A percentile compares a stretch with the other conserved stretches of the same genome.
Evolutionary conservation across 2,888 invertebrate genomes (phyloP).

Genomic region (Campoplex nolae): DNA sequence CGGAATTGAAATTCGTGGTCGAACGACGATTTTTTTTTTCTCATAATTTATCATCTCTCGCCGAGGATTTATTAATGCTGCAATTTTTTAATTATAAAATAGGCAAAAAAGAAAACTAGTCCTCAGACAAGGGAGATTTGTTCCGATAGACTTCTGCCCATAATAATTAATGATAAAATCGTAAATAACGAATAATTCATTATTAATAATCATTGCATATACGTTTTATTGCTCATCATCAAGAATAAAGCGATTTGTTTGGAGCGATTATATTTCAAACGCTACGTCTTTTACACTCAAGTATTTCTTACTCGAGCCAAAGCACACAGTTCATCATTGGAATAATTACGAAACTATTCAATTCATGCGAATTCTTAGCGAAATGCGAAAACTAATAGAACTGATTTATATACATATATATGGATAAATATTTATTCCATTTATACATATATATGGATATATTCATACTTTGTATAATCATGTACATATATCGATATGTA

Average conservation of each 20-base stretch:
- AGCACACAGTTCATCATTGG: constrained; percentile 61
- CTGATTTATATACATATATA: constrained; percentile 18
- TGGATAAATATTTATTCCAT: constrained; percentile 9
- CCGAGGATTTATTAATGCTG: constrained; percentile 31
- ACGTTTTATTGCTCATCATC: constrained; percentile 22
- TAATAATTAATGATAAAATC: constrained; percentile 29
- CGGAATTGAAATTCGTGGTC: neutral
- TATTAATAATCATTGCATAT: constrained; percentile 22
- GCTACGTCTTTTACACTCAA: constrained; percentile 41
- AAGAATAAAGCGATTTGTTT: constrained; percentile 14
- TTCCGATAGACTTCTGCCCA: constrained; percentile 58
- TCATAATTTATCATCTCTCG: neutral
- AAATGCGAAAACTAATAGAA: constrained; percentile 28
- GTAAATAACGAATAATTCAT: neutral
- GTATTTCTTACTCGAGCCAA: constrained; percentile 59
- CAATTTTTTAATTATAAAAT: constrained; percentile 49
- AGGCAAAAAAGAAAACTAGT: constrained; percentile 56
- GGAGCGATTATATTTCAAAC: neutral
- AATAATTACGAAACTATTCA: constrained; percentile 18
- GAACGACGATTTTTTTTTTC: neutral
- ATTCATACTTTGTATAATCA: constrained; percentile 62
- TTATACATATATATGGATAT: constrained; percentile 40
- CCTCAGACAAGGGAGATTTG: constrained; percentile 61
- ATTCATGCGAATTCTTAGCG: constrained; percentile 48
- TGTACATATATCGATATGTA: constrained; percentile 64